Evolutionary conservation across 2,888 invertebrate species (phyloP), one percentile per base, ranked within the genome.

Genomic region (Eupelmus urozonus): DNA sequence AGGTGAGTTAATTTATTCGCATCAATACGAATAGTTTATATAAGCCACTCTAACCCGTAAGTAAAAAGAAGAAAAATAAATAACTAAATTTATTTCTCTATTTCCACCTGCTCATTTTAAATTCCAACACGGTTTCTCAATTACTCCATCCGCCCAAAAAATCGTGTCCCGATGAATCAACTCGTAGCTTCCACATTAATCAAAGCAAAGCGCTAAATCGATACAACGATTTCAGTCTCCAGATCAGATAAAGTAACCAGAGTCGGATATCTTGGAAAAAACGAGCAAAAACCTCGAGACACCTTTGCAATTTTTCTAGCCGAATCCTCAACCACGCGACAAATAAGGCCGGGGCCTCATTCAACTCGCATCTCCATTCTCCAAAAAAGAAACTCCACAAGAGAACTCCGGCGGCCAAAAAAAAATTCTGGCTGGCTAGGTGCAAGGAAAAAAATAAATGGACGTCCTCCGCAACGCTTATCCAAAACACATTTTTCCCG

Each of bases 401-500:
- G 34, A 34, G 9, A 5, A 34, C n/a, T n/a, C n/a, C n/a, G 9
- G 20, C 51, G n/a, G 51, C n/a, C n/a, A 18, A 18, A 51, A 18
- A 51, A 51, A 51, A 51, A 18, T 18, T 51, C 51, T 18, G 9
- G 9, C 51, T 29, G 1, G 1, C 29, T 11, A 25, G 20, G 16
- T 18, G 51, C 73, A 11, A 49, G 34, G 49, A 73, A 42, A 55
- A 63, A 55, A 57, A 13, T 27, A 59, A 67, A 40, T 27, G 34
- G n/a, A 53, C 29, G 18, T 5, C n/a, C 0, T 4, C 63, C 16
- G 5, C 20, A 13, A 16, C 60, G 49, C 59, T 77, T 77, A 77
- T 77, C 77, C 77, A 62, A 72, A 67, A 73, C 62, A 55, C 77
- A 78, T 78, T 78, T 74, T 74, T 74, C 57, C 63, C 49, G 20